Evolutionary conservation across 2,888 invertebrate genomes (phyloP).

Genomic region (Caenorhabditis auriculariae): DNA sequence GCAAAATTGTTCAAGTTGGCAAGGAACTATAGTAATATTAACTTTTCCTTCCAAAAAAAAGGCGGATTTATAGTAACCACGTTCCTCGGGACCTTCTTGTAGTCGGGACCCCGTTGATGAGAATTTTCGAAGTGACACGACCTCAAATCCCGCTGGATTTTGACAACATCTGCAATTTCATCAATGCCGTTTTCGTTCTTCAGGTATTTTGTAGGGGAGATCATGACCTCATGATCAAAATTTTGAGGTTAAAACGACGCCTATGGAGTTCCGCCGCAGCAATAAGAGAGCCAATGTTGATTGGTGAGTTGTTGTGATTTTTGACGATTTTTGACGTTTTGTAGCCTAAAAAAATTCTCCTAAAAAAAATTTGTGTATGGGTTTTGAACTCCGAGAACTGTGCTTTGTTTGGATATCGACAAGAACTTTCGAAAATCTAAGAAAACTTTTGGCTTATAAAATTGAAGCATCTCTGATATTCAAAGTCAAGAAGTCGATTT

Average conservation of each 20-base stretch:
- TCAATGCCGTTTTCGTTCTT: slow-evolving; percentile 56
- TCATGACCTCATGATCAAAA: neutral
- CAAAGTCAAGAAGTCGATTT: no score
- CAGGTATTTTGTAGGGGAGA: slow-evolving; percentile 22
- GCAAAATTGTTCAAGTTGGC: slow-evolving; percentile 56
- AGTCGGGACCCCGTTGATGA: slow-evolving; percentile 53
- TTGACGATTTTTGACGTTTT: no score
- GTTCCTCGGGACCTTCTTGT: slow-evolving; percentile 51
- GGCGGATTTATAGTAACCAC: slow-evolving; percentile 42
- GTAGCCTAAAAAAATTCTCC: no score
- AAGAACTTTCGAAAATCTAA: no score
- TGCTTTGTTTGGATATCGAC: no score
- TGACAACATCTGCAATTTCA: slow-evolving; percentile 58
- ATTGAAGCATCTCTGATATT: no score
- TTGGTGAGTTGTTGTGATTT: no score
- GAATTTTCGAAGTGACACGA: slow-evolving; percentile 57
- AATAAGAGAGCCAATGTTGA: no score
- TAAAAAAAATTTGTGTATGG: no score
- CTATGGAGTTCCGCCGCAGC: slow-evolving; percentile 37
- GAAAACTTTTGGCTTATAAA: no score
- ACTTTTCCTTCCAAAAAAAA: neutral
- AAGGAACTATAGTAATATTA: slow-evolving; percentile 49
- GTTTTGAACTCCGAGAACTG: no score
- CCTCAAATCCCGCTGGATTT: slow-evolving; percentile 63
- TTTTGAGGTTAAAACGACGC: slow-evolving; percentile 35